Base-by-base conservation (phyloP, 2,797 vertebrate species). In the Sebastes iracundus region DNA sequence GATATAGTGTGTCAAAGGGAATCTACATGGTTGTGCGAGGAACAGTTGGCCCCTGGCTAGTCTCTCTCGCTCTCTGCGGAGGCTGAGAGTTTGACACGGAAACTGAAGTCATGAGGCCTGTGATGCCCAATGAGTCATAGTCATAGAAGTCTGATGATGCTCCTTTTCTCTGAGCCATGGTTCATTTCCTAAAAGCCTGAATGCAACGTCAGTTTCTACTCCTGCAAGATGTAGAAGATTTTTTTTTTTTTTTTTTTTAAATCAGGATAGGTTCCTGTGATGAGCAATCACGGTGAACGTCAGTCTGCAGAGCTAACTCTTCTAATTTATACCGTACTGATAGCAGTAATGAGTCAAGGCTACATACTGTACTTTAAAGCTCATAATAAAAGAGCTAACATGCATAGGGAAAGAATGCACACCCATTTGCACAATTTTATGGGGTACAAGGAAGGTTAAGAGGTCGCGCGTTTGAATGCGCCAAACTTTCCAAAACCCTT, bases 71-170 rank as follows among this genome's bases (percentile, higher is more conserved):
- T 49, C 77, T 86, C 55, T 70, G 46, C 5, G 1, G 69, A 77
- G 61, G 52, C 65, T 69, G 33, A 72, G 80, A 63, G 78, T 75
- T 83, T 87, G 84, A 85, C 86, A 89, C 6, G 64, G 72, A 87
- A 92, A 84, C 78, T 87, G 68, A 84, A 92, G 83, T 90, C 91
- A 90, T 30, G 63, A 72, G 89, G 74, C 60, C 81, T 30, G 28
- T 83, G 84, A 85, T 77, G 62, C 66, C 62, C 56, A 27, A 62
- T 79, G 83, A 92, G 80, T 89, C 86, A 90, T 4, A 42, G 62
- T 89, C 86, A 90, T 5, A 42, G 62, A 70, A 66, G 73, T 63
- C 73, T 52, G 72, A 77, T 66, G 75, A 86, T 79, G 56, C 32
- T 79, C 49, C 38, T 18, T 4, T 16, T 82, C 38, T 81, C 55